Evolutionary conservation across 2,113 vertebrate genomes (phyloP), one percentile per base, ranked within the genome.

Genomic region (Ophthalmolycus amberensis): DNA sequence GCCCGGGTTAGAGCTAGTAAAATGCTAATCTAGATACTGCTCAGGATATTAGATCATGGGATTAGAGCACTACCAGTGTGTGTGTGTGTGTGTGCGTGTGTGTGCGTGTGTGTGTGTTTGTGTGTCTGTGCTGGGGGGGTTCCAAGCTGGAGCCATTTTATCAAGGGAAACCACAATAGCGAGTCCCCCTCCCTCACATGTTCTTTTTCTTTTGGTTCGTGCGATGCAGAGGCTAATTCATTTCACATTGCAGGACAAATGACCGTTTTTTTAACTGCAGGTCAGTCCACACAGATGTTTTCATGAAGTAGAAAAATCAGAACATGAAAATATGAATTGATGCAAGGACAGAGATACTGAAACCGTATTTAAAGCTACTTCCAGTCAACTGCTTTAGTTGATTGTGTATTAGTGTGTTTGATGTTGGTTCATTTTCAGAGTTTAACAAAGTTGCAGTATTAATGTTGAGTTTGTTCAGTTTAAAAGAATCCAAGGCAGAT

Each of bases 11-110:
- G 58, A 6, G 4, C 59, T 75, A 12, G 44, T 65, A 64, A 64
- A 85, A 69, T 46, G 42, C 76, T 80, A 65, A 83, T 80, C 68
- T 85, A 70, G 77, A 80, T 82, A 65, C 40, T 66, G 4, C 76
- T n/a, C 68, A 16, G 48, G 63, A 69, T 69, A 72, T 69, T 66
- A 65, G 48, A 69, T 62, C 64, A 16, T 66, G 27, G 59, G 74
- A 74, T 84, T 68, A 40, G 10, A 81, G 69, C 7, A 46, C 60
- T 70, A 54, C 42, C 16, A 1, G 37, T 8, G 0, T 3, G 20
- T 22, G 40, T 42, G 40, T 42, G 40, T 42, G 40, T 42, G 40
- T 42, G 40, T 42, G 40, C 11, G 40, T 40, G 40, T 40, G 40
- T 40, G 40, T 25, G 25, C 1, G 25, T 25, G 25, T 25, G 25